phyloP scores from a whole-genome alignment of 2,797 vertebrate genomes.

The Poeciliopsis infans region DNA sequence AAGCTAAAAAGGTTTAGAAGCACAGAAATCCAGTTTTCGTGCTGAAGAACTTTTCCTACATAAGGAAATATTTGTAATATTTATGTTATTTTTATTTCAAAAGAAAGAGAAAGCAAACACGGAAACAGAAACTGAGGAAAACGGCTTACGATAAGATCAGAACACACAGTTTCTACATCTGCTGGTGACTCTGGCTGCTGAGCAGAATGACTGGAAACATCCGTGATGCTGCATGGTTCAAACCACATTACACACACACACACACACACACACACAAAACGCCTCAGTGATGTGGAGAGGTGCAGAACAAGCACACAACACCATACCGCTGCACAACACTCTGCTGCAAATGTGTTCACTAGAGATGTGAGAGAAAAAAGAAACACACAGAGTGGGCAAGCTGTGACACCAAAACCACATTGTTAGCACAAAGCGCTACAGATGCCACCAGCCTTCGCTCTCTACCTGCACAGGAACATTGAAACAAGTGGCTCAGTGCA shows the following conservation, averaged over 20 bases:
- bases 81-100: conserved; percentile 15
- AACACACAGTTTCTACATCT: conserved; percentile 43
- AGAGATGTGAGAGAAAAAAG: conserved; percentile 28
- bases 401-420: conserved; percentile 2
- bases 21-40: background rate
- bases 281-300: conserved; percentile 43
- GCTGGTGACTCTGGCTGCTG: conserved; percentile 34
- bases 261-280: background rate
- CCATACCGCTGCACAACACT: background rate
- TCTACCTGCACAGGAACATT: conserved; percentile 30
- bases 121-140: conserved; percentile 42
- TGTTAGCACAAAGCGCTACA: conserved; percentile 34
- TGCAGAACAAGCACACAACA: conserved; percentile 24
- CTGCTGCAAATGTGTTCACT: background rate
- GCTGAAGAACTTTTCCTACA: background rate
- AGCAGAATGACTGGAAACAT: conserved; percentile 68
- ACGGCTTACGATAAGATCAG: conserved; percentile 58
- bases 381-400: conserved; percentile 26
- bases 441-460: conserved; percentile 29
- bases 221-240: conserved; percentile 37
- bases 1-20: background rate
- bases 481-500: conserved; percentile 8
- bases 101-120: conserved; percentile 32
- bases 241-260: conserved; percentile 47
- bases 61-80: conserved; percentile 20